Conservation (phyloP, 2,888 invertebrate species). For the Clepsis dumicolana region DNA sequence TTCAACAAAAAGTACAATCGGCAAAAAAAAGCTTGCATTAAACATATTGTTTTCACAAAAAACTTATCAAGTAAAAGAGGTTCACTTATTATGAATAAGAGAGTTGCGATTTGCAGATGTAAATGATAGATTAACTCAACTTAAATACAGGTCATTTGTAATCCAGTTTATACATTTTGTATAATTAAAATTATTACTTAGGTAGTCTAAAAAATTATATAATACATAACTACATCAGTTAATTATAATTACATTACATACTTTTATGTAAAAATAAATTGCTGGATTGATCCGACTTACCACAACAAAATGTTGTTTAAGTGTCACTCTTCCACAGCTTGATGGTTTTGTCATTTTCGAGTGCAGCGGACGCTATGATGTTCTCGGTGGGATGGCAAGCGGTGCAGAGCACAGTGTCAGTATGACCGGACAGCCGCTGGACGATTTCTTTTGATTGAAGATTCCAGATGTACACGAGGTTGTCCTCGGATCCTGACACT, state of each 20-base stretch:
- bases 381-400: conserved; percentile 99
- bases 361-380: conserved; percentile 99
- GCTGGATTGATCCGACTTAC: conserved; percentile 15
- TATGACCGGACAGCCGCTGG: conserved; percentile 98
- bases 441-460: conserved; percentile 99
- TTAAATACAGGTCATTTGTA: too few species aligned
- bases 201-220: background rate
- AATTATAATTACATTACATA: background rate
- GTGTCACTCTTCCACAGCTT: conserved; percentile 99
- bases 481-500: conserved; percentile 99
- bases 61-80: too few species aligned
- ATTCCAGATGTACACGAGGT: conserved; percentile 99
- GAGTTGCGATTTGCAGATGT: too few species aligned
- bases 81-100: too few species aligned
- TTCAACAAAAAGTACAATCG: too few species aligned
- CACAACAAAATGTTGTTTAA: conserved; percentile 69
- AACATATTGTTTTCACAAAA: too few species aligned
- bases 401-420: conserved; percentile 98
- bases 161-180: too few species aligned
- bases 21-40: too few species aligned
- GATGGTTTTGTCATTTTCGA: conserved; percentile 99
- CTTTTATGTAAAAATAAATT: background rate
- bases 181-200: too few species aligned
- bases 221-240: background rate
- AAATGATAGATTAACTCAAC: too few species aligned